Evolutionary conservation across 2,888 invertebrate genomes (phyloP), one percentile per base, ranked within the genome.

Genomic region (Morpho achilles): DNA sequence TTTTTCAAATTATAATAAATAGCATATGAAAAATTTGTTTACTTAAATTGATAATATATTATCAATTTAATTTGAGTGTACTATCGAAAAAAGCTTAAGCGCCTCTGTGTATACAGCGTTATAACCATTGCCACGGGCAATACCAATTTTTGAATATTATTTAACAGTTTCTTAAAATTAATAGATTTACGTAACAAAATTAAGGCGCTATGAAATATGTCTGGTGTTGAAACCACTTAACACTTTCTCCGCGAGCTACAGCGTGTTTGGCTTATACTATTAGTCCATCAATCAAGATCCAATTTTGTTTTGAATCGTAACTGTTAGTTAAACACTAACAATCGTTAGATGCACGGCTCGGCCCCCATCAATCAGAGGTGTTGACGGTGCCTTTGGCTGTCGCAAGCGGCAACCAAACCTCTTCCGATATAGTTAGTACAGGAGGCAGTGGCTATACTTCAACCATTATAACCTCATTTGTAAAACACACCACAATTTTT

Each of bases 251-350:
- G 62, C 63, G 23, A 41, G 56, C 46, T 57, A 52, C 61, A 53
- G 56, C 74, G 72, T 87, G 86, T 89, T 89, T 87, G 76, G 82
- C 86, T 87, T 87, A 83, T 87, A 87, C 87, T 87, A 89, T 87
- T 87, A 89, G 80, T 84, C 87, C 86, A 89, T 89, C 89, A 85
- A 89, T 89, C 89, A 89, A 84, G 82, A 79, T 81, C 81, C 79
- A 81, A 82, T 84, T 84, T 80, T 79, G 77, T 84, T 85, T 84
- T 80, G 82, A 84, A 82, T 82, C 73, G 79, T 86, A 84, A 84
- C 85, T 85, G 85, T 85, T 85, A 84, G 83, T 87, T 85, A 84
- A 87, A 87, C 84, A 85, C 83, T 82, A 85, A 85, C 86, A 85
- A 84, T 81, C 76, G 80, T 75, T 79, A 77, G 79, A 76, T 78